A percentile compares a stretch with the other conserved stretches of the same genome.
These are phyloP conservation scores for Allobates femoralis DNA, from an alignment of 2,797 vertebrate genomes.

Conservation along the genomic window DNA sequence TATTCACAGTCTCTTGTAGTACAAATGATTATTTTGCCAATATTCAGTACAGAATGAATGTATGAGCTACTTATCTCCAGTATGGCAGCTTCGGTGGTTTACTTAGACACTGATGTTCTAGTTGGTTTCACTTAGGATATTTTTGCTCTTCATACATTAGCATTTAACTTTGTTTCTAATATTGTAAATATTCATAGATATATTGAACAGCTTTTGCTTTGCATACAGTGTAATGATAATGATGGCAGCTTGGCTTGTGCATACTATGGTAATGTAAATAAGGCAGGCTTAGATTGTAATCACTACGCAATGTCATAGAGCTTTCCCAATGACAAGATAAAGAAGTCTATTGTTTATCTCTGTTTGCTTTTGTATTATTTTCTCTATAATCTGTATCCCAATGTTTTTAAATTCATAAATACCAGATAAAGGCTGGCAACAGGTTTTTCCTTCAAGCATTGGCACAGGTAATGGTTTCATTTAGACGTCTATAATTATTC, in stretches of 20 bases:
- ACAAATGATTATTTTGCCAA: background rate
- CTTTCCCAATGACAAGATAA: slow-evolving; percentile 22
- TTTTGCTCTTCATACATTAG: background rate
- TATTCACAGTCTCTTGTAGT: background rate
- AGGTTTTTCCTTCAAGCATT: too few species aligned
- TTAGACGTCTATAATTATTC: too few species aligned
- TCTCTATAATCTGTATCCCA: background rate
- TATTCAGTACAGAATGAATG: background rate
- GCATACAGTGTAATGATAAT: slow-evolving; percentile 2
- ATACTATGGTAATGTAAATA: slow-evolving; percentile 31
- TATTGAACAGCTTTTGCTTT: slow-evolving; percentile 7
- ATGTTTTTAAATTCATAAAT: background rate
- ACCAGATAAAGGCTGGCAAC: too few species aligned
- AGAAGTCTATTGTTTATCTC: background rate
- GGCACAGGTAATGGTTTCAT: too few species aligned
- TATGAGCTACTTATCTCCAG: background rate
- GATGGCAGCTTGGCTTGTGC: background rate
- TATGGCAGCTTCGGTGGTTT: background rate
- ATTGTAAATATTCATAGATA: slow-evolving; percentile 18
- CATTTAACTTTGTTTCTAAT: background rate
- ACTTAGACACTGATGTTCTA: background rate
- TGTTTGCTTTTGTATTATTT: background rate
- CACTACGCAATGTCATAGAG: slow-evolving; percentile 10
- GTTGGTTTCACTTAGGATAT: background rate
- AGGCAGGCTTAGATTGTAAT: slow-evolving; percentile 14